Base-by-base conservation (phyloP, 2,888 invertebrate genomes). In the Malthinus flaveolus region DNA sequence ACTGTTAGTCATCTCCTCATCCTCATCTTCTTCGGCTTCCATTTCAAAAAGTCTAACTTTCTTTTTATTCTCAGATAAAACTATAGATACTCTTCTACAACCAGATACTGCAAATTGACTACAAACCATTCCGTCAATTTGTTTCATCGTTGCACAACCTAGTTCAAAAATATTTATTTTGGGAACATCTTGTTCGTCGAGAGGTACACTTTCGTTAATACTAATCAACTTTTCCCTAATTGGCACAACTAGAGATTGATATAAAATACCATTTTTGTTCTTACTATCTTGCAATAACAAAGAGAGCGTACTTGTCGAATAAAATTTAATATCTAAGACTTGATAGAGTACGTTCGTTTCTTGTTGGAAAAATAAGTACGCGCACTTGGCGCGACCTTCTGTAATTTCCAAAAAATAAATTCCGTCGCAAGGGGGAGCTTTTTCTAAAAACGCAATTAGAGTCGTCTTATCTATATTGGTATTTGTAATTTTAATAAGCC, bases 21-120 rank as follows among this genome's bases (percentile, higher is more conserved):
- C 95, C 56, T 93, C 93, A 55, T 91, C 91, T 15, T 93, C 95
- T 73, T 95, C 95, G 0, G 89, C 90, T 80, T 96, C 96, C 88
- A 95, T 95, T 77, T 96, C 94, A 74, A 92, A 92, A 46, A 95
- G 84, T 61, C 93, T 83, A 39, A 96, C 90, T 75, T 93, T 90
- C 58, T 91, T 85, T 51, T 83, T 81, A 68, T 86, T 91, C 67
- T 91, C 89, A 10, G 92, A 89, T 36, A 95, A 80, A 45, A 96
- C 87, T 36, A 95, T 91, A 7, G 93, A 89, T 7, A 96, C 93
- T 79, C 91, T 89, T 32, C 89, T 78, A 4, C 87, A 86, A 0
- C 95, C 95, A 42, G 94, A 94, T 2, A 95, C 95, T 1, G 95
- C 89, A 70, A 96, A 84, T 61, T 82, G 79, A 56, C 84, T 84